phyloP scores from a whole-genome alignment of 2,113 vertebrate genomes.

The human region GRCh38 chr2:67128501-67129000 shows the following conservation, averaged over 20 bases:
- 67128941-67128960: not conserved
- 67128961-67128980: too few relatives aligned
- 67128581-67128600: conserved; percentile 60
- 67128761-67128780: not conserved
- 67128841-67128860: not conserved
- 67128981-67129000: not conserved
- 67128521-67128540: conserved; percentile 29
- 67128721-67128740: not conserved
- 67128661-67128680: not conserved
- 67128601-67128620: not conserved
- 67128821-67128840: not conserved
- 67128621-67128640: conserved; percentile 27
- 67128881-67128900: not conserved
- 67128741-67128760: not conserved
- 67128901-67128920: not conserved
- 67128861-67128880: not conserved
- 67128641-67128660: conserved; percentile 11
- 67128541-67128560: conserved; percentile 63
- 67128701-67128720: not conserved
- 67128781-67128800: not conserved
- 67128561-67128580: conserved; percentile 56
- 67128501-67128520: conserved; percentile 42
- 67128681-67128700: conserved; percentile 29
- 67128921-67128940: not conserved
- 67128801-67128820: not conserved